Base-by-base conservation (phyloP, 1,140 invertebrate genomes). In the Helicoverpa zea region DNA sequence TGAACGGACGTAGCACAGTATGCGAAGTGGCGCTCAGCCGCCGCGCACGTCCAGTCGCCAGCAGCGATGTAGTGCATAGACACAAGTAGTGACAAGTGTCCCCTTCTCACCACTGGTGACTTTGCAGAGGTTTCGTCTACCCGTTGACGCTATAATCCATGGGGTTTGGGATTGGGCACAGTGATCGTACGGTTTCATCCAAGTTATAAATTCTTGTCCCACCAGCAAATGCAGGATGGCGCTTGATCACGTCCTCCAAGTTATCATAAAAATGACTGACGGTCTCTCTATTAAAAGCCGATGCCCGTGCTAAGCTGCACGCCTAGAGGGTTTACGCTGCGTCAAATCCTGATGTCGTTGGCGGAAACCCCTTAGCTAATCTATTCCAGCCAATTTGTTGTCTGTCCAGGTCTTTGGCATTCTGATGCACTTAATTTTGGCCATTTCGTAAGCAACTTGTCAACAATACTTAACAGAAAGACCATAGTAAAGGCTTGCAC, bases 111-210 rank as follows among this genome's bases (percentile, higher is more conserved):
- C 90, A 68, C 90, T 93, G n/a, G 92, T 94, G 2, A 92, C 84
- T 77, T 89, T 88, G 61, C 90, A 86, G 13, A 95, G 81, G 79
- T 87, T 87, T 83, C 47, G 14, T 35, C 72, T 72, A 18, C 91
- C 90, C 73, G 81, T 91, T 13, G 63, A 80, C 16, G 90, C 91
- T 49, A 95, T 18, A 54, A 95, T 83, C 85, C 89, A 89, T 75
- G 78, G 81, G 3, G 94, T 86, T 56, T 90, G 91, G 82, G 23
- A 23, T 23, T 23, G 23, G 95, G 92, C 10, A 95, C 94, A 35
- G 94, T 95, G 16, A 90, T 95, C 5, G 91, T 86, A 2, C 92
- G 14, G 90, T 95, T 86, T 95, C 94, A 83, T 95, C 93, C 16
- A 94, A 63, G 81, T 95, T 95, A 79, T 80, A 95, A 47, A 95